These are phyloP conservation scores for Syritta pipiens DNA, from an alignment of 2,888 invertebrate species.

Conservation along the genomic window DNA sequence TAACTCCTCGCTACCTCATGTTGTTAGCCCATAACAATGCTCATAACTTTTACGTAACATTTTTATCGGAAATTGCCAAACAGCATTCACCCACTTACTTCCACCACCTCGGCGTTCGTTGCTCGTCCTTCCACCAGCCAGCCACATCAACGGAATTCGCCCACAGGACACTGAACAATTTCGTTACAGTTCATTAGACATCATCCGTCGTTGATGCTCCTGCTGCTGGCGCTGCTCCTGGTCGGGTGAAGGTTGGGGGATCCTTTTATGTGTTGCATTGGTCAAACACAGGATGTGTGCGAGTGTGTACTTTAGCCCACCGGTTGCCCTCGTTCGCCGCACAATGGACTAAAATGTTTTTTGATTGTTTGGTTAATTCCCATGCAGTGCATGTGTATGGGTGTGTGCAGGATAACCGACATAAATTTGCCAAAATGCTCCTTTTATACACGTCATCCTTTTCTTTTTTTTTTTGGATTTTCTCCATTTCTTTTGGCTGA, in stretches of 20 bases:
- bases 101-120: slow-evolving; percentile 19
- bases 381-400: slow-evolving; percentile 41
- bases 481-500: slow-evolving; percentile 8
- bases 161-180: slow-evolving; percentile 71
- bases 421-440: slow-evolving; percentile 57
- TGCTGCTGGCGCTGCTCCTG: slow-evolving; percentile 40
- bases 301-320: slow-evolving; percentile 53
- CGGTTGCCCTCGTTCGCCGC: slow-evolving; percentile 64
- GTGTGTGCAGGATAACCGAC: slow-evolving; percentile 41
- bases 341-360: slow-evolving; percentile 69
- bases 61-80: slow-evolving; percentile 70
- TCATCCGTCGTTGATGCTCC: slow-evolving; percentile 66
- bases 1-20: slow-evolving; percentile 63
- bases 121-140: slow-evolving; percentile 1
- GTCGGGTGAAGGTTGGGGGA: slow-evolving; percentile 24
- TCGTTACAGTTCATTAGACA: slow-evolving; percentile 70
- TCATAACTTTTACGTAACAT: slow-evolving; percentile 69
- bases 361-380: slow-evolving; percentile 68
- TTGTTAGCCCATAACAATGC: slow-evolving; percentile 69
- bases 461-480: slow-evolving; percentile 10
- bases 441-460: slow-evolving; percentile 44
- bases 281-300: slow-evolving; percentile 57
- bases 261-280: slow-evolving; percentile 66
- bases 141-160: slow-evolving; percentile 51
- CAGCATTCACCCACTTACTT: slow-evolving; percentile 65